These are phyloP conservation scores for Oncorhynchus kisutch DNA, from an alignment of 2,113 vertebrate genomes.

Conservation along the genomic window DNA sequence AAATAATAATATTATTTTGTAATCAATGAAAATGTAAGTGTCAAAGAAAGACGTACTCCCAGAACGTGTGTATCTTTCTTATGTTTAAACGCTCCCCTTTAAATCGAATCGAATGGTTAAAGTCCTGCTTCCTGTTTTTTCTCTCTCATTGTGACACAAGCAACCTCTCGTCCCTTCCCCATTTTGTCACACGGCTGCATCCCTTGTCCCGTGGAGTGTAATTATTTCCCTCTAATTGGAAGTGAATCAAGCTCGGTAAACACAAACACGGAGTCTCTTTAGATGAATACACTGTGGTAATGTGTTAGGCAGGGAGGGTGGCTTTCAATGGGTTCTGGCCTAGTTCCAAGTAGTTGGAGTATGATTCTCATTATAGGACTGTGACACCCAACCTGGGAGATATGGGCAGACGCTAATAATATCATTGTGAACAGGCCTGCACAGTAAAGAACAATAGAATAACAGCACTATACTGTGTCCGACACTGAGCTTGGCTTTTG, in stretches of 20 bases:
- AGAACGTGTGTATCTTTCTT: too few species aligned
- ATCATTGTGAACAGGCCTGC: background rate
- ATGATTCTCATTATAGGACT: constrained; percentile 60
- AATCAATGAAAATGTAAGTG: too few species aligned
- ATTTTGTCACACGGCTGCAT: constrained; percentile 82
- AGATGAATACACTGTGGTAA: constrained; percentile 92
- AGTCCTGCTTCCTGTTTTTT: constrained; percentile 19
- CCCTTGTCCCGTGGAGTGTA: constrained; percentile 90
- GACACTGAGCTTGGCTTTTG: constrained; percentile 53
- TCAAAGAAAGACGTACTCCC: too few species aligned
- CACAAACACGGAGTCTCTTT: constrained; percentile 90
- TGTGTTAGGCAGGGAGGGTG: constrained; percentile 88
- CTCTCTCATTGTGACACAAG: constrained; percentile 76
- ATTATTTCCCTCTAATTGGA: constrained; percentile 98
- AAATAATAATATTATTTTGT: too few species aligned
- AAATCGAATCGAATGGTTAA: too few species aligned
- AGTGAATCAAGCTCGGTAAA: constrained; percentile 96
- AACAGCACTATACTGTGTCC: constrained; percentile 34
- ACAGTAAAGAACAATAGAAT: constrained; percentile 25
- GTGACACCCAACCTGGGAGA: constrained; percentile 41
- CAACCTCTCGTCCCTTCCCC: constrained; percentile 62
- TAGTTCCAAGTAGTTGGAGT: constrained; percentile 72
- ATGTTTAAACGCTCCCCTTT: too few species aligned
- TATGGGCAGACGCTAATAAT: constrained; percentile 47
- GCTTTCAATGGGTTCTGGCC: constrained; percentile 91